Percentiles rank a stretch among this genome's conserved stretches.
Evolutionary conservation across 2,113 vertebrate genomes (phyloP).

Genomic region (Pterophyllum scalare): DNA sequence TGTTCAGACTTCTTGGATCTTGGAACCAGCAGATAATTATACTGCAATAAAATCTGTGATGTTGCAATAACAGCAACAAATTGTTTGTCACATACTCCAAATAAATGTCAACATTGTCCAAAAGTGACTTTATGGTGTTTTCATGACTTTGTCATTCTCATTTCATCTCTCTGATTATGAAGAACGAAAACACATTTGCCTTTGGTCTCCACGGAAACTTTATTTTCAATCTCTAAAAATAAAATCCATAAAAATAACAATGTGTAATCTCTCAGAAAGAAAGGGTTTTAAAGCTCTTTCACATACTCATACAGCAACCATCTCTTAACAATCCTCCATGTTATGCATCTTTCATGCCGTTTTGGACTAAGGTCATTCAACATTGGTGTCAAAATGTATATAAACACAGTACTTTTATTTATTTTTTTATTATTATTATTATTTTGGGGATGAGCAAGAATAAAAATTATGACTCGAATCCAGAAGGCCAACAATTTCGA

Average conservation of each 20-base stretch:
- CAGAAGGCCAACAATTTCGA: background rate
- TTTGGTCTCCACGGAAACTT: conserved; percentile 55
- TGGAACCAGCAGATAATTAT: background rate
- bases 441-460: background rate
- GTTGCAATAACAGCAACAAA: background rate
- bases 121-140: background rate
- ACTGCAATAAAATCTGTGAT: background rate
- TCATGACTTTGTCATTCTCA: background rate
- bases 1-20: background rate
- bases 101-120: background rate
- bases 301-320: conserved; percentile 26
- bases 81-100: background rate
- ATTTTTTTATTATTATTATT: no score
- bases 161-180: background rate
- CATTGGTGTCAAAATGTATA: conserved; percentile 5
- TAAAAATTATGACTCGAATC: background rate
- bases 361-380: conserved; percentile 20
- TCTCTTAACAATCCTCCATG: background rate
- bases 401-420: background rate
- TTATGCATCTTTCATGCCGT: conserved; percentile 6
- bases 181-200: background rate
- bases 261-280: conserved; percentile 43
- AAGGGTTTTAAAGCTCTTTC: conserved; percentile 62
- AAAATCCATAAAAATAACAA: conserved; percentile 68
- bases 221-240: conserved; percentile 68